Conservation (phyloP, 2,797 vertebrate genomes). For the Melanotaenia parkinsoni region DNA sequence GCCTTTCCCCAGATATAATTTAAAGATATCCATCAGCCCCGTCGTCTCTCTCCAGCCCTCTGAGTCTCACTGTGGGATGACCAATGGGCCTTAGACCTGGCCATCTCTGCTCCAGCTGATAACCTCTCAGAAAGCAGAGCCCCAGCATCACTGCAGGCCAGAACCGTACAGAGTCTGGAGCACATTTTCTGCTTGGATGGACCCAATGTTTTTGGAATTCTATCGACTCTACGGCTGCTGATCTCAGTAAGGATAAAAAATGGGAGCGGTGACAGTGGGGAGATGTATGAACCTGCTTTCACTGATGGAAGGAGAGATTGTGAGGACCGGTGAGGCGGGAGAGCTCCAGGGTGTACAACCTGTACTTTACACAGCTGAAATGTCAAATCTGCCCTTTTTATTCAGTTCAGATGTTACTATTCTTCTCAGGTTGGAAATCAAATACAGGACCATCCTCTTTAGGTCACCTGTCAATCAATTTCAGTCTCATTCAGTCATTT, state of each 20-base stretch:
- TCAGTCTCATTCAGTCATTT: slow-evolving; percentile 57
- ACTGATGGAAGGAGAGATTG: slow-evolving; percentile 62
- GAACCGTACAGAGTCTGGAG: slow-evolving; percentile 44
- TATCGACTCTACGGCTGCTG: slow-evolving; percentile 59
- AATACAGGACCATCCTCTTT: slow-evolving; percentile 29
- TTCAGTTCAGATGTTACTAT: slow-evolving; percentile 64
- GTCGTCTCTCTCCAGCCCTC: slow-evolving; percentile 21
- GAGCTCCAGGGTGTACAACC: slow-evolving; percentile 49
- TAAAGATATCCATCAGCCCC: slow-evolving; percentile 67
- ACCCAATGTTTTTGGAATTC: slow-evolving; percentile 70
- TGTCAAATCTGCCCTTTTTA: slow-evolving; percentile 70
- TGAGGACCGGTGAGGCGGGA: slow-evolving; percentile 23
- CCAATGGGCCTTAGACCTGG: slow-evolving; percentile 42
- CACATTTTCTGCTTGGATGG: slow-evolving; percentile 71
- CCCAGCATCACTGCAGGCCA: slow-evolving; percentile 21
- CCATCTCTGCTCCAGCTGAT: slow-evolving; percentile 66
- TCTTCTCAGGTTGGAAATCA: slow-evolving; percentile 49
- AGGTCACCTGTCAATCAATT: slow-evolving; percentile 37
- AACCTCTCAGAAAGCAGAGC: slow-evolving; percentile 61
- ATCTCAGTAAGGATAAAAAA: slow-evolving; percentile 46
- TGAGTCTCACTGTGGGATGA: slow-evolving; percentile 47
- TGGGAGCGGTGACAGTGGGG: slow-evolving; percentile 40
- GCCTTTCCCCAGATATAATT: slow-evolving; percentile 64
- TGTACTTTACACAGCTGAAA: slow-evolving; percentile 43
- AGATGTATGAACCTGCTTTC: slow-evolving; percentile 59